Base-by-base conservation (phyloP, 2,797 vertebrate genomes). In the Eospalax fontanierii region DNA sequence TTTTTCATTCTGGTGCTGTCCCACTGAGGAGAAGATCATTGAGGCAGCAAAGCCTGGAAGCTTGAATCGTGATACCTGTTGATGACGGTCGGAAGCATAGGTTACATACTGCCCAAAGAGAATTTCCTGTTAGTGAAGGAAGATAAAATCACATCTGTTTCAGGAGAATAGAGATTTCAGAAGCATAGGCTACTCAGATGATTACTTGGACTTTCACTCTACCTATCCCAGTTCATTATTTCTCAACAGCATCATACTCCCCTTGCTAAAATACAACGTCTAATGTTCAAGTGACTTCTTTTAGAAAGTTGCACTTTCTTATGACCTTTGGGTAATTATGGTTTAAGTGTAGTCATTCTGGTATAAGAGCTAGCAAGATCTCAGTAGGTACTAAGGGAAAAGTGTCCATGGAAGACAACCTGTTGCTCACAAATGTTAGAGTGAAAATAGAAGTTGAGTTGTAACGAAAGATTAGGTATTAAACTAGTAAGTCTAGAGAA, bases 11-110 rank as follows among this genome's bases (percentile, higher is more conserved):
- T 5, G 38, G 3, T 65, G 14, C 22, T 9, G 33, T 38, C 8
- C 8, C 3, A 73, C 0, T 57, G 46, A 59, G 65, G 6, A 1
- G 2, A 30, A 9, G 73, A 0, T 8, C 40, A 61, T 33, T 7
- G 26, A 59, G 2, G 7, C 14, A 70, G 83, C 5, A 66, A 40
- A 66, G 4, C 2, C 5, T 70, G 19, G 83, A 59, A 26, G 9
- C 40, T 40, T 85, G 7, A 84, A 75, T 38, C 30, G 1, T n/a
- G n/a, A 84, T 24, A 38, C 4, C 35, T 54, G 59, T 11, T 59
- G 14, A 5, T 54, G 54, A 26, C 15, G 6, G 68, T 33, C 14
- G 24, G 35, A 33, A 14, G 28, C 12, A 75, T 57, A 2, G 61
- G 66, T 40, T 43, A 57, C 24, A 78, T 30, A 30, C n/a, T 21